Percentiles rank a stretch among this genome's conserved stretches.
phyloP scores from a whole-genome alignment of 2,888 invertebrate species.

The Argyra leucocephala region DNA sequence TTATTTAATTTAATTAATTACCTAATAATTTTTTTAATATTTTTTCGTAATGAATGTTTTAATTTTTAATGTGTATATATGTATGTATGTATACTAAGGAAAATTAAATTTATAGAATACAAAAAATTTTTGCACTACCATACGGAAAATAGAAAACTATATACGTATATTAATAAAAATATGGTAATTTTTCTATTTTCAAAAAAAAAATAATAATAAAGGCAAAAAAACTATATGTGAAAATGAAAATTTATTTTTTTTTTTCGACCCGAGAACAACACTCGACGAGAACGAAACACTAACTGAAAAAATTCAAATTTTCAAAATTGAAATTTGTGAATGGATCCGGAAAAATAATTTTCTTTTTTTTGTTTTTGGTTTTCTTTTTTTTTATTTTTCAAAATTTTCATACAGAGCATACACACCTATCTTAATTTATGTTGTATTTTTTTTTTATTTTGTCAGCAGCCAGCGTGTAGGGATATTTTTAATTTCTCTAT shows the following conservation, averaged over 20 bases:
- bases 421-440: no score
- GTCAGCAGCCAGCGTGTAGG: no score
- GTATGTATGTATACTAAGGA: no score
- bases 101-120: neutral
- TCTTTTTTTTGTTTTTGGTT: no score
- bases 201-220: neutral
- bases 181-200: constrained; percentile 11
- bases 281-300: constrained; percentile 45
- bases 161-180: neutral
- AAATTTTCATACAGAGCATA: no score
- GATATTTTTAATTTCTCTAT: no score
- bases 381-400: no score
- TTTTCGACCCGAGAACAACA: constrained; percentile 40
- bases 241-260: constrained; percentile 8
- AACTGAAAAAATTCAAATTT: constrained; percentile 31
- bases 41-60: neutral
- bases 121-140: neutral
- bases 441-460: no score
- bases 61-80: neutral
- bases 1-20: constrained; percentile 10
- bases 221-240: no score
- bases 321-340: neutral
- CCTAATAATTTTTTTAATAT: neutral
- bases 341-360: neutral
- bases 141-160: neutral